A percentile compares a stretch with the other conserved stretches of the same genome.
These are phyloP conservation scores for Drosophila greeni DNA, from an alignment of 2,888 invertebrate species.

Conservation along the genomic window DNA sequence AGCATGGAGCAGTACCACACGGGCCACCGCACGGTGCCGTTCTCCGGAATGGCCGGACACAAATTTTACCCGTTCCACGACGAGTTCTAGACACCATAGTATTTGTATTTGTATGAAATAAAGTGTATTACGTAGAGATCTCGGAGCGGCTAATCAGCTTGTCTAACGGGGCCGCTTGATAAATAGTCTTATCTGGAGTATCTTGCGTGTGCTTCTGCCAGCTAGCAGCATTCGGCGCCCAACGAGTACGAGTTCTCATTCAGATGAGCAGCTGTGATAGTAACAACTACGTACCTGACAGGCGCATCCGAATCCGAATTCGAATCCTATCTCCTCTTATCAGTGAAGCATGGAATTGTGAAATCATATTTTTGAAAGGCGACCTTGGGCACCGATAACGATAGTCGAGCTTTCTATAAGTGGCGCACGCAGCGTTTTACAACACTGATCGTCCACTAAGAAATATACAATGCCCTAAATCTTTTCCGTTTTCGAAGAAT, in stretches of 20 bases:
- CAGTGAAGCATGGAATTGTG: constrained; percentile 25
- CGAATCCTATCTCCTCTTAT: constrained; percentile 52
- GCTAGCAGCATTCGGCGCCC: not conserved
- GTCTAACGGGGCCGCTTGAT: constrained; percentile 48
- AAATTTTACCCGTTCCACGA: constrained; percentile 76
- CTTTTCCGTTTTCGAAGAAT: not conserved
- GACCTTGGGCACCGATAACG: constrained; percentile 34
- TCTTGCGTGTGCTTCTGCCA: constrained; percentile 44
- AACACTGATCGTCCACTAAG: not conserved
- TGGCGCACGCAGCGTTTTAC: not conserved
- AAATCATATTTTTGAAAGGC: constrained; percentile 21
- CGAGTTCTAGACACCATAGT: constrained; percentile 61
- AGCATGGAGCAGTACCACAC: constrained; percentile 68
- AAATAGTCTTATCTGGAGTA: constrained; percentile 59
- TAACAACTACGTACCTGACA: constrained; percentile 7
- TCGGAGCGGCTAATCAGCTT: constrained; percentile 37
- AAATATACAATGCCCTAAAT: not conserved
- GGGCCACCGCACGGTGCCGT: constrained; percentile 72
- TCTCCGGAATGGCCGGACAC: constrained; percentile 72
- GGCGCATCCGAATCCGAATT: constrained; percentile 50
- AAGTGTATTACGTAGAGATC: constrained; percentile 29
- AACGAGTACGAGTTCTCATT: not conserved
- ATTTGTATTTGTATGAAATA: constrained; percentile 44
- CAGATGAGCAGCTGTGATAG: constrained; percentile 17
- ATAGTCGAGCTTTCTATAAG: not conserved